These are phyloP conservation scores for Catostylus mosaicus DNA, from an alignment of 30 jellyfish, hydroid and myxozoan genomes.

Conservation along the genomic window DNA sequence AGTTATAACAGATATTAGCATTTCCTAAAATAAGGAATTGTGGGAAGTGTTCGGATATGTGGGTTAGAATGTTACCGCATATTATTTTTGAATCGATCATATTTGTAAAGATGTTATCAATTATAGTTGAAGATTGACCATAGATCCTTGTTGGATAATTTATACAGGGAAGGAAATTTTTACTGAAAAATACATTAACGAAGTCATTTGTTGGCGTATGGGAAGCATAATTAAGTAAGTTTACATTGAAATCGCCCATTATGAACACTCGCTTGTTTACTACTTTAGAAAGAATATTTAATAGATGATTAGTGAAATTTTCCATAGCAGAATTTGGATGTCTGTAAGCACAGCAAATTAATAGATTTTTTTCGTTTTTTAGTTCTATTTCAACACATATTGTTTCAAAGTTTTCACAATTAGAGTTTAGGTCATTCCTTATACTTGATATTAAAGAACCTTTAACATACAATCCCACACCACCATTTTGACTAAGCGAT, in stretches of 20 bases:
- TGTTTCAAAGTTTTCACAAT: neutral
- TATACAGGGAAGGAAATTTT: slow-evolving; percentile 4
- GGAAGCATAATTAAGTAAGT: slow-evolving; percentile 20
- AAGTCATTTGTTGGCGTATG: slow-evolving; percentile 29
- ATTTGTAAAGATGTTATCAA: slow-evolving; percentile 29
- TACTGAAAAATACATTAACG: slow-evolving; percentile 1
- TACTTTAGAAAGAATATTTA: neutral
- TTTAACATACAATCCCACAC: slow-evolving; percentile 34
- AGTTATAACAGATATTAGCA: slow-evolving; percentile 21
- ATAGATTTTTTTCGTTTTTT: slow-evolving; percentile 9
- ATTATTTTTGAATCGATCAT: slow-evolving; percentile 4
- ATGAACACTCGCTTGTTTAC: slow-evolving; percentile 6
- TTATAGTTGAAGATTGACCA: slow-evolving; percentile 19
- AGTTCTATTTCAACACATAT: slow-evolving; percentile 3
- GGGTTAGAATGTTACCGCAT: slow-evolving; percentile 15
- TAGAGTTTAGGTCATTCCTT: slow-evolving; percentile 9
- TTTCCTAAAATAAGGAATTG: slow-evolving; percentile 41
- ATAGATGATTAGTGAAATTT: slow-evolving; percentile 6
- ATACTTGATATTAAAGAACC: neutral
- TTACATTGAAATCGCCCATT: slow-evolving; percentile 13
- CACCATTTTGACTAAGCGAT: slow-evolving; percentile 29
- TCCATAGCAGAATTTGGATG: slow-evolving; percentile 43
- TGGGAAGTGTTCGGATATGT: slow-evolving; percentile 23
- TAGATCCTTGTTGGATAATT: slow-evolving; percentile 32
- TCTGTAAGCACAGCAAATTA: slow-evolving; percentile 34